Percentiles rank a stretch among this genome's conserved stretches.
Evolutionary conservation across 2,113 vertebrate genomes (phyloP).

Genomic region (Lichenostomus cassidix): DNA sequence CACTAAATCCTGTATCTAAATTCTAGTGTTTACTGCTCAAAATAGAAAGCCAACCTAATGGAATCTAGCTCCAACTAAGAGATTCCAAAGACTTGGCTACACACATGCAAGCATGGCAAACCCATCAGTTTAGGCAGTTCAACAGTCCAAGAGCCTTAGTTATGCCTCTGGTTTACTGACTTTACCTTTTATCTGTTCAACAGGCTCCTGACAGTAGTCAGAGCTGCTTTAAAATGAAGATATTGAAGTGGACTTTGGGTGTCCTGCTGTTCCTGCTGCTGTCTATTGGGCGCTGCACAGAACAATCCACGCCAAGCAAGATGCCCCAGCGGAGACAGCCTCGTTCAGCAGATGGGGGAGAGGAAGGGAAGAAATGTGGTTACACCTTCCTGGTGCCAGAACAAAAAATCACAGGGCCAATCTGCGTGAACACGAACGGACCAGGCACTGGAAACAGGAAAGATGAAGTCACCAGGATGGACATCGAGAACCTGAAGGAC

Average conservation of each 20-base stretch:
- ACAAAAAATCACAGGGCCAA: slow-evolving; percentile 94
- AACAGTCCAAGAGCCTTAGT: background rate
- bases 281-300: slow-evolving; percentile 63
- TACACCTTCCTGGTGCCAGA: slow-evolving; percentile 96
- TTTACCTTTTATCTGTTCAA: slow-evolving; percentile 6
- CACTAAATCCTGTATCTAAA: background rate
- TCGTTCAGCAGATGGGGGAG: slow-evolving; percentile 75
- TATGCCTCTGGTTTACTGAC: background rate
- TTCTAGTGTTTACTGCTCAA: background rate
- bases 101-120: rapidly evolving
- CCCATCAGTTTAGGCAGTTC: background rate
- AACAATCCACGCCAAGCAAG: slow-evolving; percentile 63
- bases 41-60: background rate
- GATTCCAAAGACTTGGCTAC: background rate
- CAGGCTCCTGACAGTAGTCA: background rate
- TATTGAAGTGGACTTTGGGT: slow-evolving; percentile 79
- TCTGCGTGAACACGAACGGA: slow-evolving; percentile 89
- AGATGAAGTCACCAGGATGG: slow-evolving; percentile 92
- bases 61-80: background rate
- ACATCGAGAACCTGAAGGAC: slow-evolving; percentile 92
- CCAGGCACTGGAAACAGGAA: slow-evolving; percentile 78
- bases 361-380: slow-evolving; percentile 87
- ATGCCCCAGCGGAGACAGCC: slow-evolving; percentile 70
- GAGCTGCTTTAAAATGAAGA: slow-evolving; percentile 76
- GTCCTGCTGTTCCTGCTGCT: slow-evolving; percentile 80